phyloP scores from a whole-genome alignment of 2,797 vertebrate species.

The Clarias laeviceps region DNA sequence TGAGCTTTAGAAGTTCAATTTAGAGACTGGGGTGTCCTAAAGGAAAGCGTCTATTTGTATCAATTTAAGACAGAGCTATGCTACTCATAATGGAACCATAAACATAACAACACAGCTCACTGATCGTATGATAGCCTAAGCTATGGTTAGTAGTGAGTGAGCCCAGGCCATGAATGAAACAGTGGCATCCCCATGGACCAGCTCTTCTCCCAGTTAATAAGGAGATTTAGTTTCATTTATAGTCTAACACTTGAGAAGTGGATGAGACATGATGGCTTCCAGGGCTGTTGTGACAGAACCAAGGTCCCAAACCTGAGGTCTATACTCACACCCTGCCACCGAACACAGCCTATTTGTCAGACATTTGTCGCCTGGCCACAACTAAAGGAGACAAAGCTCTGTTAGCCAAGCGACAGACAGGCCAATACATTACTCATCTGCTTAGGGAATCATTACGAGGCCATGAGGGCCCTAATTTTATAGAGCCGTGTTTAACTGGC shows the following conservation, averaged over 20 bases:
- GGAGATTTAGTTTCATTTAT: constrained; percentile 33
- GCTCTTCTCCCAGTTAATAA: constrained; percentile 45
- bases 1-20: not conserved
- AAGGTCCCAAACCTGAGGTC: constrained; percentile 25
- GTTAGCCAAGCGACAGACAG: constrained; percentile 54
- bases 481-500: constrained; percentile 54
- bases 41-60: not conserved
- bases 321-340: constrained; percentile 23
- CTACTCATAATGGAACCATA: not conserved
- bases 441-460: constrained; percentile 52
- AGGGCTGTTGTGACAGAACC: constrained; percentile 9
- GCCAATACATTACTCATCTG: constrained; percentile 59
- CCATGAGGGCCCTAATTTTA: constrained; percentile 54
- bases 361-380: constrained; percentile 44
- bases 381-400: constrained; percentile 54
- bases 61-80: not conserved
- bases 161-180: constrained; percentile 24
- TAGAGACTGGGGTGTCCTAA: not conserved
- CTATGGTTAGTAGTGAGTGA: not conserved
- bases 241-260: constrained; percentile 27
- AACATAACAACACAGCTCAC: not conserved
- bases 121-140: not conserved
- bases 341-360: constrained; percentile 54
- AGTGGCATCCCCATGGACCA: not conserved
- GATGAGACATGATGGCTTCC: constrained; percentile 12